Conservation (phyloP, 2,888 invertebrate genomes). For the Cerastis rubricosa region DNA sequence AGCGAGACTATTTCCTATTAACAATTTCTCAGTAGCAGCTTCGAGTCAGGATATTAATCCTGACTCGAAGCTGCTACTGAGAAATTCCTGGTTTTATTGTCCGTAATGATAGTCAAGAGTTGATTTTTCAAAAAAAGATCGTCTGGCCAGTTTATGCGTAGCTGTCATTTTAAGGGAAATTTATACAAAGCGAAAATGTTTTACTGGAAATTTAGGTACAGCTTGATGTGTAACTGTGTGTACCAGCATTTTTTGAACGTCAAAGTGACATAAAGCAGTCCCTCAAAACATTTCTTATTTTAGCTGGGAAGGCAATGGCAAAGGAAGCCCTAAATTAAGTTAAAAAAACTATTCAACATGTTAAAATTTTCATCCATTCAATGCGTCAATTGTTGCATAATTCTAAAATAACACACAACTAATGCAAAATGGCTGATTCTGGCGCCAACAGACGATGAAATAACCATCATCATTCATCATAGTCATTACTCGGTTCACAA, state of each 20-base stretch:
- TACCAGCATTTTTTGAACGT: too few species aligned
- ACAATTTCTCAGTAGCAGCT: too few species aligned
- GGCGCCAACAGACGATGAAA: conserved; percentile 40
- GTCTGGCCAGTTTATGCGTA: too few species aligned
- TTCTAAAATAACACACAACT: conserved; percentile 1
- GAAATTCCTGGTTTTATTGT: neutral
- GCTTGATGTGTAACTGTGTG: too few species aligned
- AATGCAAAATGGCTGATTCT: neutral
- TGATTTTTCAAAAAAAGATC: neutral
- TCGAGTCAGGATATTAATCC: too few species aligned
- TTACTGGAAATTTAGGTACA: too few species aligned
- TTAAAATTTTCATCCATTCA: neutral
- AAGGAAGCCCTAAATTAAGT: neutral
- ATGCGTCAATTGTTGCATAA: neutral
- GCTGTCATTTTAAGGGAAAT: too few species aligned
- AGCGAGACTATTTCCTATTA: too few species aligned
- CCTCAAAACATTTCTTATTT: neutral
- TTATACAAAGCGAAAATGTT: too few species aligned
- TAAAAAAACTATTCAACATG: neutral
- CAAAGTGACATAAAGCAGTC: too few species aligned
- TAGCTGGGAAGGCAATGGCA: neutral
- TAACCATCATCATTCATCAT: conserved; percentile 44
- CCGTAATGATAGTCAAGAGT: neutral
- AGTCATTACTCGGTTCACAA: conserved; percentile 52
- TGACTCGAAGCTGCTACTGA: too few species aligned